These are phyloP conservation scores for Lasioglossum zephyrum DNA, from an alignment of 2,888 invertebrate genomes.

Conservation along the genomic window DNA sequence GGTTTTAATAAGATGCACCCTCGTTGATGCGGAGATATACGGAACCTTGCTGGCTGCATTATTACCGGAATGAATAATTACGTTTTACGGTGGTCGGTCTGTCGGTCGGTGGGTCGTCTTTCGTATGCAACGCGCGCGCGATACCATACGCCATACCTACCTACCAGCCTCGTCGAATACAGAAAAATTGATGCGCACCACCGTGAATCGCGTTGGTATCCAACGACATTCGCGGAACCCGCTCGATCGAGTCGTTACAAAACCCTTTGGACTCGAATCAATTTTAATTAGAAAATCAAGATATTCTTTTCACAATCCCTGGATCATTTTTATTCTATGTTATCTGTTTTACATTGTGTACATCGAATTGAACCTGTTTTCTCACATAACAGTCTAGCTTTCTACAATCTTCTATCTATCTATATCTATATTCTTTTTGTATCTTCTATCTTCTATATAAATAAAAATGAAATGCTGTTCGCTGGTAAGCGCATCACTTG, in stretches of 20 bases:
- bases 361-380: no score
- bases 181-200: conserved; percentile 54
- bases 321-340: no score
- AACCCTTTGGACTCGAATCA: no score
- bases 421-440: no score
- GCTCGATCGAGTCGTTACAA: conserved; percentile 34
- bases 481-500: no score
- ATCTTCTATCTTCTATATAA: no score
- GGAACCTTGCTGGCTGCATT: conserved; percentile 63
- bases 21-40: conserved; percentile 69
- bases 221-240: neutral
- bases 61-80: conserved; percentile 79
- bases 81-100: conserved; percentile 63
- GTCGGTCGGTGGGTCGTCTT: conserved; percentile 53
- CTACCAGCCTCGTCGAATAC: conserved; percentile 32
- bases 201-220: neutral
- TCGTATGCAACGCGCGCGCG: conserved; percentile 43
- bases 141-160: neutral
- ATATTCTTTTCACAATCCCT: no score
- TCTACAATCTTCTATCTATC: no score
- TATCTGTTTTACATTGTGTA: no score
- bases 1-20: conserved; percentile 81
- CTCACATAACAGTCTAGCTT: no score
- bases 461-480: no score
- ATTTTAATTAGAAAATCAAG: no score